phyloP scores from a whole-genome alignment of 2,113 vertebrate genomes.

The Euleptes europaea region DNA sequence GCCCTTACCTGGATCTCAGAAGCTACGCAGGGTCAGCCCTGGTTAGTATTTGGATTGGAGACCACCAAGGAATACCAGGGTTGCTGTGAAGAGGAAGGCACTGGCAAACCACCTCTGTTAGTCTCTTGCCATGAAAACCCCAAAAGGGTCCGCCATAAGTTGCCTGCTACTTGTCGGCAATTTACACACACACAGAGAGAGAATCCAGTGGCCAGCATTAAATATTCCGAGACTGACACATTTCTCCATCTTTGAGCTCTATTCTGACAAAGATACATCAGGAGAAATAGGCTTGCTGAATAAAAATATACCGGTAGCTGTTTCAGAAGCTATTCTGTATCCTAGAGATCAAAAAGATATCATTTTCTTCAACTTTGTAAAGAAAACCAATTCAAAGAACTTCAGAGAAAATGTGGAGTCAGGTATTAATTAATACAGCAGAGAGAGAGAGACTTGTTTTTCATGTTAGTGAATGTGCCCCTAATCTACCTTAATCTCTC shows the following conservation, averaged over 20 bases:
- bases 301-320: not conserved
- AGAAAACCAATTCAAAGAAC: not conserved
- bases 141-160: too few relatives aligned
- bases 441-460: not conserved
- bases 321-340: not conserved
- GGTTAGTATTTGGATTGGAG: too few relatives aligned
- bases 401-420: not conserved
- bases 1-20: too few relatives aligned
- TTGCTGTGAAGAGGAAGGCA: too few relatives aligned
- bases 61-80: too few relatives aligned
- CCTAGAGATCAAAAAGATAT: not conserved
- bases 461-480: not conserved
- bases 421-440: conserved; percentile 22
- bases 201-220: not conserved
- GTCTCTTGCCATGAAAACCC: too few relatives aligned
- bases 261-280: not conserved
- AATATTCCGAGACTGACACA: not conserved
- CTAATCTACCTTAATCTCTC: conserved; percentile 18
- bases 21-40: too few relatives aligned
- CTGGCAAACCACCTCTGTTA: too few relatives aligned
- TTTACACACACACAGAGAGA: too few relatives aligned
- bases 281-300: not conserved
- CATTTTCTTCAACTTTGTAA: not conserved
- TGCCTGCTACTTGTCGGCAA: too few relatives aligned
- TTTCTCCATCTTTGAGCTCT: not conserved